These are phyloP conservation scores for Heliconius hortense DNA, from an alignment of 2,888 invertebrate species.

Conservation along the genomic window DNA sequence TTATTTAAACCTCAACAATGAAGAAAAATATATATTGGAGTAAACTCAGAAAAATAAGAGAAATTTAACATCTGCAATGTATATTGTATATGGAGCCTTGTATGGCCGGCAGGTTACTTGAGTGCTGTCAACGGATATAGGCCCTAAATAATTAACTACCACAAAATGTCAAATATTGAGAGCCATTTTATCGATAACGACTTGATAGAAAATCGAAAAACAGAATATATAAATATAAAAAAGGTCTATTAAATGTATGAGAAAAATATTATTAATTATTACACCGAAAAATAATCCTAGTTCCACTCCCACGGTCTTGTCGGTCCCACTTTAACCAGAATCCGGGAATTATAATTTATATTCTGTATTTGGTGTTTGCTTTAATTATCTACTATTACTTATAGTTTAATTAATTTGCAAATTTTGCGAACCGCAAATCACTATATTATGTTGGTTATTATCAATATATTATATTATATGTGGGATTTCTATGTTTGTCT, in stretches of 20 bases:
- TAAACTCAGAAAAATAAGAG: neutral
- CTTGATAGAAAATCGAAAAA: neutral
- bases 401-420: constrained; percentile 10
- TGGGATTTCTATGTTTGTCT: no score
- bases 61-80: neutral
- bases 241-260: no score
- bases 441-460: no score
- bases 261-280: no score
- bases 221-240: no score
- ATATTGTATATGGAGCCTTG: constrained; percentile 35
- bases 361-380: constrained; percentile 2
- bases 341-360: constrained; percentile 16
- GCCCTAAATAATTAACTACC: constrained; percentile 56
- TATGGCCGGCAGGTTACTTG: constrained; percentile 37
- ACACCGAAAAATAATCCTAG: neutral
- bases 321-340: neutral
- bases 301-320: neutral
- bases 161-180: constrained; percentile 51
- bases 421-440: neutral
- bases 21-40: neutral
- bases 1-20: neutral
- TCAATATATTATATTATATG: neutral
- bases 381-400: constrained; percentile 11
- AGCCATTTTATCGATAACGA: neutral
- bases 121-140: constrained; percentile 49